Base-by-base conservation (phyloP, 2,888 invertebrate species). In the Lasioglossum calceatum region DNA sequence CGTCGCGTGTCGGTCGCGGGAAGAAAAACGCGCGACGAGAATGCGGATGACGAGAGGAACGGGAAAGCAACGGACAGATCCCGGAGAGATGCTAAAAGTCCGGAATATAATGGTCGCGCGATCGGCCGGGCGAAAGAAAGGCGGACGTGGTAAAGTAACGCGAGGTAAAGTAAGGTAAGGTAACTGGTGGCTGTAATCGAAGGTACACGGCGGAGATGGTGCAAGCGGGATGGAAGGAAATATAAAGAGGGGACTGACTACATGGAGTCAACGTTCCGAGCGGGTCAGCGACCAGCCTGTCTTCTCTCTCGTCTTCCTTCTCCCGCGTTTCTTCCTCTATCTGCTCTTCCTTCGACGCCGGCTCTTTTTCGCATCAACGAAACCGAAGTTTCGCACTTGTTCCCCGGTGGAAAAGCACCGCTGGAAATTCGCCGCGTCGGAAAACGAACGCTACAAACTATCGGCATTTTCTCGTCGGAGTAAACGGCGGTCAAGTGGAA, bases 241-340 rank as follows among this genome's bases (percentile, higher is more conserved):
- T 93, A 90, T 90, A 93, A 92, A 93, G 94, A 93, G 93, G 94
- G 94, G 93, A 93, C 91, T 93, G 94, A 93, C 94, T 94, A 93
- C 94, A 93, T 93, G 94, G 94, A 95, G 95, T 95, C 95, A 95
- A 95, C 94, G 95, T 95, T 95, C 95, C 95, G 94, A 93, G 92
- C 94, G 93, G 95, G 95, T 95, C 95, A 95, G 94, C 95, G 95
- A 95, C 95, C 95, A 94, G 93, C 87, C 91, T 92, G 88, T 92
- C 91, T 91, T 88, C 85, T 89, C 89, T 87, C 86, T 89, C 86
- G 84, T 84, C 85, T 85, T 88, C 88, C 87, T 36, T 77, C 77
- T 81, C 71, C 80, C 81, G 47, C 47, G 73, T 79, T 76, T 61
- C 84, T 84, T 81, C 54, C 81, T 82, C 80, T 77, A 64, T 85